These are phyloP conservation scores for Lycaon pictus DNA, from an alignment of 2,113 vertebrate genomes.

Conservation along the genomic window DNA sequence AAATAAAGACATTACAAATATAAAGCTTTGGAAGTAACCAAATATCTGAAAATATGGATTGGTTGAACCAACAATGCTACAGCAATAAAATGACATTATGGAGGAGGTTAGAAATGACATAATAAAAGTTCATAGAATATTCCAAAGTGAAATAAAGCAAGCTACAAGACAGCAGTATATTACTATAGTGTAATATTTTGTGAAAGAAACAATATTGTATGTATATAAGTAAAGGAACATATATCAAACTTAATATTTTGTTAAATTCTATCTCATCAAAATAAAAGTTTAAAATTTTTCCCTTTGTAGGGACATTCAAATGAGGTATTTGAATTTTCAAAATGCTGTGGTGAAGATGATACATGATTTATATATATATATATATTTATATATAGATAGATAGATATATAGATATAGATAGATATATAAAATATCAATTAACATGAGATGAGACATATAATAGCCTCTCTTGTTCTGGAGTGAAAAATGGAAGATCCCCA, in stretches of 20 bases:
- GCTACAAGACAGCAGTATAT: background rate
- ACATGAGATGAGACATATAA: background rate
- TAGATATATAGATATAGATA: no score
- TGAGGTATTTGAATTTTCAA: background rate
- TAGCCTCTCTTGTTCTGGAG: background rate
- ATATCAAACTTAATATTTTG: background rate
- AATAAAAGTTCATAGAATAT: background rate
- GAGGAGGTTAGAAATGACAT: background rate
- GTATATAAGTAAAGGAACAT: no score
- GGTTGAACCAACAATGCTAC: background rate
- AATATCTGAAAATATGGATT: background rate
- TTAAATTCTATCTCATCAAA: no score
- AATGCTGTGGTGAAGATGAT: background rate
- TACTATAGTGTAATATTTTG: background rate
- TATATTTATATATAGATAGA: no score
- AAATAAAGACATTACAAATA: background rate
- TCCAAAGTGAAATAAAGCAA: background rate
- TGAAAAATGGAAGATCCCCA: background rate
- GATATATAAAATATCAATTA: background rate
- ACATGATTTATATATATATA: background rate
- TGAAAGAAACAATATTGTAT: background rate
- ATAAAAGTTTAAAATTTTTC: no score
- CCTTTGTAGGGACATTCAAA: no score
- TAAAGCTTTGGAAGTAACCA: background rate
- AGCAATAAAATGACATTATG: background rate